phyloP scores from a whole-genome alignment of 2,113 vertebrate genomes.

The Turdus rufiventris region DNA sequence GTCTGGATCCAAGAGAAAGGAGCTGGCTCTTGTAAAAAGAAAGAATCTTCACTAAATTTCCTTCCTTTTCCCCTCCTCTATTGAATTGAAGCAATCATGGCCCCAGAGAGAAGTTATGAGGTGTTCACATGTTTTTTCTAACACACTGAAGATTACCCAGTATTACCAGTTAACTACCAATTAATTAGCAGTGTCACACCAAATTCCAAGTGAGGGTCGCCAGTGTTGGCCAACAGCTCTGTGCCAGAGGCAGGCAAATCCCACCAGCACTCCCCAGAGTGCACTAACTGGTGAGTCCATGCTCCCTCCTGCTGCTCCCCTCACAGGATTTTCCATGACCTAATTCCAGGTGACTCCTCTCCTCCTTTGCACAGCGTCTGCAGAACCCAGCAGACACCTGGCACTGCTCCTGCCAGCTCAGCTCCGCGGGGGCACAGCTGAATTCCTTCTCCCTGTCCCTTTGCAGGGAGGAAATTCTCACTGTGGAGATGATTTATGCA shows the following conservation, averaged over 20 bases:
- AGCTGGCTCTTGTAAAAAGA: background rate
- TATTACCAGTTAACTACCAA: background rate
- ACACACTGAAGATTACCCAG: background rate
- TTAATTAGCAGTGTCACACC: background rate
- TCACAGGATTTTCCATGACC: background rate
- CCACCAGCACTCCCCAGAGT: background rate
- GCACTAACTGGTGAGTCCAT: rapidly evolving
- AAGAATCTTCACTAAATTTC: background rate
- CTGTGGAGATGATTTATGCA: background rate
- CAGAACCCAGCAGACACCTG: background rate
- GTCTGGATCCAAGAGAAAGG: background rate
- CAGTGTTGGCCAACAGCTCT: background rate
- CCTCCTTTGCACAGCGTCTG: background rate
- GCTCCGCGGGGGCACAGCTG: background rate
- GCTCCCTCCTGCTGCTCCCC: background rate
- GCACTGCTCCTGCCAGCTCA: background rate
- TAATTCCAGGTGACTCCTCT: background rate
- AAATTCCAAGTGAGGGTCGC: background rate
- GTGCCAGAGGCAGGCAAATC: background rate
- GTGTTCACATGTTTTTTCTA: background rate
- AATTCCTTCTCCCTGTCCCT: background rate
- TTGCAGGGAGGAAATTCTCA: background rate
- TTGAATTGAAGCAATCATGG: background rate
- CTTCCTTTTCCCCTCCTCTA: background rate
- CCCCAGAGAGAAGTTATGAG: background rate